Percentiles rank a stretch among this genome's conserved stretches.
Conservation (phyloP, 2,888 invertebrate genomes). For the Leptinotarsa rubiginosa region DNA sequence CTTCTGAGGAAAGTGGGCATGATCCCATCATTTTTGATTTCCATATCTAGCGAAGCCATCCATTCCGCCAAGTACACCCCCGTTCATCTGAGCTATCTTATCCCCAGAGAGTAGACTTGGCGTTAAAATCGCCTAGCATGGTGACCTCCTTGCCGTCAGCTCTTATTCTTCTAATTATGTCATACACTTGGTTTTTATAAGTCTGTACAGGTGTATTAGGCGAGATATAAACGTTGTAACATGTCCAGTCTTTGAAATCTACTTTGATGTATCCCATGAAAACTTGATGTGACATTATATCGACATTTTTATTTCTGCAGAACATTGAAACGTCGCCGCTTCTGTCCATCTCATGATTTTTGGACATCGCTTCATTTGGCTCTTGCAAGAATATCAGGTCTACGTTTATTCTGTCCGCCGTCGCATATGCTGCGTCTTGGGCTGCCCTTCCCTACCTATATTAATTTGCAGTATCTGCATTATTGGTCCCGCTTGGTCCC, state of each 20-base stretch:
- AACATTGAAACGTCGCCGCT: too few relatives aligned
- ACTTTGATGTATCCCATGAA: too few relatives aligned
- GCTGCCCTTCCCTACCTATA: too few relatives aligned
- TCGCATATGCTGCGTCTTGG: too few relatives aligned
- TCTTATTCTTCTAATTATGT: not conserved
- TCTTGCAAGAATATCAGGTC: too few relatives aligned
- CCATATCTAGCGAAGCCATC: not conserved
- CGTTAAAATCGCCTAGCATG: conserved; percentile 5
- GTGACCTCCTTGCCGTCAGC: not conserved
- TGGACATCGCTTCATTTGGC: too few relatives aligned
- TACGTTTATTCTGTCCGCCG: too few relatives aligned
- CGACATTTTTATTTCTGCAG: too few relatives aligned
- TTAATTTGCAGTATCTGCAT: too few relatives aligned
- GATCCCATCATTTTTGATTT: not conserved
- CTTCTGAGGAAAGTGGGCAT: not conserved
- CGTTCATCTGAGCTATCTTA: not conserved
- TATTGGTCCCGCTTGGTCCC: too few relatives aligned
- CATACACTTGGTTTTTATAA: not conserved
- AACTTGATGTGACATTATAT: too few relatives aligned
- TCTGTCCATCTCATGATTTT: too few relatives aligned
- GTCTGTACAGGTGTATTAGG: not conserved
- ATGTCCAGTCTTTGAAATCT: not conserved
- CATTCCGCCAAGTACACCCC: conserved; percentile 10
- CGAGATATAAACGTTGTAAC: conserved; percentile 6
- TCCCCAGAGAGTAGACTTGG: conserved; percentile 8